Conservation (phyloP, 2,797 vertebrate species). For the Mastacembelus armatus region DNA sequence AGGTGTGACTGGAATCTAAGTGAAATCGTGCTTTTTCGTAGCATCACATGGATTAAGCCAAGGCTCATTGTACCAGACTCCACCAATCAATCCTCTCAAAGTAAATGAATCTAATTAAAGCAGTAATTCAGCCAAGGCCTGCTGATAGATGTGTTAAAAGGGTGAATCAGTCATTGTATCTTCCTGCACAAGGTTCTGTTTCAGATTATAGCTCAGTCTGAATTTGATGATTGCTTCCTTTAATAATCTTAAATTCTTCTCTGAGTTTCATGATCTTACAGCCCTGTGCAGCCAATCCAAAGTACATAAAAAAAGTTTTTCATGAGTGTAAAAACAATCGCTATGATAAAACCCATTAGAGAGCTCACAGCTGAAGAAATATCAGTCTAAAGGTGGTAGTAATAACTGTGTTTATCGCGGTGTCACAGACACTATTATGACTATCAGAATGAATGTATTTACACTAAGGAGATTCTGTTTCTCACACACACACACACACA, state of each 20-base stretch:
- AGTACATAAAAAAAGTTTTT: constrained; percentile 5
- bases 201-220: constrained; percentile 4
- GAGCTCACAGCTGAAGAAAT: constrained; percentile 64
- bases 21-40: constrained; percentile 37
- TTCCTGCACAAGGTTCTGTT: constrained; percentile 22
- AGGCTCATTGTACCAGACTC: constrained; percentile 56
- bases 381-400: constrained; percentile 44
- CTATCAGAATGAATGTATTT: constrained; percentile 67
- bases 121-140: constrained; percentile 33
- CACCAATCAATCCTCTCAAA: constrained; percentile 58
- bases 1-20: constrained; percentile 20
- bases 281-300: constrained; percentile 14
- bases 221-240: background rate
- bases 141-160: constrained; percentile 40
- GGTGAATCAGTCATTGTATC: constrained; percentile 16
- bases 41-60: constrained; percentile 48
- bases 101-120: constrained; percentile 66
- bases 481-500: constrained; percentile 44
- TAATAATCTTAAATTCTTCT: background rate
- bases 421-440: constrained; percentile 66
- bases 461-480: constrained; percentile 64
- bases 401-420: constrained; percentile 65
- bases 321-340: constrained; percentile 22
- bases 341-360: constrained; percentile 48
- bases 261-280: background rate